Evolutionary conservation across 2,888 invertebrate species (phyloP).

Genomic region (Oscheius sp.): DNA sequence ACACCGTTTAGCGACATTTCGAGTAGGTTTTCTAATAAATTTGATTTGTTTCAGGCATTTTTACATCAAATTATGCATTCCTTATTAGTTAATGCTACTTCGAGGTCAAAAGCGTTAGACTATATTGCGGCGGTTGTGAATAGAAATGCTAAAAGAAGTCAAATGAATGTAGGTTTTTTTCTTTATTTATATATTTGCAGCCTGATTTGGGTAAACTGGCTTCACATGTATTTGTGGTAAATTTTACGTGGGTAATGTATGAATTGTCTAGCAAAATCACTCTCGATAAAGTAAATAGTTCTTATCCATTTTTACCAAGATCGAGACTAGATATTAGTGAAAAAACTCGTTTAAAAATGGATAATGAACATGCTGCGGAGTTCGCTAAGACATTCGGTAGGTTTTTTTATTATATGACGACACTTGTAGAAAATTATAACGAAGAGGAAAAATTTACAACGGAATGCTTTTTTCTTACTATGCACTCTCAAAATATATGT

Average conservation of each 20-base stretch:
- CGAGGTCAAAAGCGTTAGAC: slow-evolving; percentile 82
- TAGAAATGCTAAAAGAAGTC: slow-evolving; percentile 86
- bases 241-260: slow-evolving; percentile 88
- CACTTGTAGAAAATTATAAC: neutral
- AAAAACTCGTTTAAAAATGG: slow-evolving; percentile 82
- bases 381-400: slow-evolving; percentile 30
- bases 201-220: slow-evolving; percentile 86
- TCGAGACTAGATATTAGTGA: slow-evolving; percentile 71
- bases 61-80: slow-evolving; percentile 85
- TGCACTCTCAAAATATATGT: slow-evolving; percentile 91
- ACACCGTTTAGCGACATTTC: neutral
- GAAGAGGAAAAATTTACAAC: slow-evolving; percentile 85
- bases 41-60: slow-evolving; percentile 74
- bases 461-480: slow-evolving; percentile 93
- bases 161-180: slow-evolving; percentile 77
- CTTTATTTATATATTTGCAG: slow-evolving; percentile 64
- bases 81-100: slow-evolving; percentile 83
- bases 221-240: slow-evolving; percentile 85
- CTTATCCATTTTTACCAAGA: slow-evolving; percentile 85
- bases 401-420: neutral
- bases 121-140: slow-evolving; percentile 83
- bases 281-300: slow-evolving; percentile 85
- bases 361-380: slow-evolving; percentile 79
- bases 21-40: neutral
- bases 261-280: slow-evolving; percentile 87